Evolutionary conservation across 2,797 vertebrate species (phyloP), one percentile per base, ranked within the genome.

Genomic region (Triplophysa bombifrons): DNA sequence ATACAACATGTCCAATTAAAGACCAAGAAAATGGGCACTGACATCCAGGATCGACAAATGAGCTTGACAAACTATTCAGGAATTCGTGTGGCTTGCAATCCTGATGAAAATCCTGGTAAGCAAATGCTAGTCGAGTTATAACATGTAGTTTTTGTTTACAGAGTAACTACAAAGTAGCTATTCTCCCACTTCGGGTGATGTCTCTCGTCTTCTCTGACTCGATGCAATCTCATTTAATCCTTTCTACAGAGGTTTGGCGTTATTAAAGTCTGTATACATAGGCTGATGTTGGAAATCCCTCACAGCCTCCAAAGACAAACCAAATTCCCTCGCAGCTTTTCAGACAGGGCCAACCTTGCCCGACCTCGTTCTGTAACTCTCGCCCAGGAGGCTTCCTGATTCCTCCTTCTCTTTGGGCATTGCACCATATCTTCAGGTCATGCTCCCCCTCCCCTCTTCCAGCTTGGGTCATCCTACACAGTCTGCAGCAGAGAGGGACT

Each of bases 401-500:
- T 66, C 60, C 67, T 74, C 16, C 46, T 22, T 22, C 41, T 60
- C 30, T 20, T 48, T 27, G 19, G 19, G 13, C 76, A 71, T 22
- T 71, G 14, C 3, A 60, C 61, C 20, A 17, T 63, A 55, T 61
- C 5, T 56, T 58, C 25, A 56, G 68, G 50, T 67, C 17, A 38
- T 1, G 67, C 48, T 68, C 56, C 64, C 44, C 53, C 63, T 73
- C 51, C 73, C 48, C 74, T 1, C 0, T 44, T 50, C 3, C 1
- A 44, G 48, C 10, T 53, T 2, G 34, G 48, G 51, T 98, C 95
- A 98, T 88, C 96, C 95, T 56, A 96, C 91, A 53, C 98, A 99
- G 87, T 95, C 95, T 2, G 95, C 94, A 0, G 98, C 98, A 0
- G 96, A 98, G 73, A 98, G 88, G 0, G 91, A 93, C 80, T 95